Base-by-base conservation (phyloP, 2,888 invertebrate genomes). In the Epinotia brunnichana region DNA sequence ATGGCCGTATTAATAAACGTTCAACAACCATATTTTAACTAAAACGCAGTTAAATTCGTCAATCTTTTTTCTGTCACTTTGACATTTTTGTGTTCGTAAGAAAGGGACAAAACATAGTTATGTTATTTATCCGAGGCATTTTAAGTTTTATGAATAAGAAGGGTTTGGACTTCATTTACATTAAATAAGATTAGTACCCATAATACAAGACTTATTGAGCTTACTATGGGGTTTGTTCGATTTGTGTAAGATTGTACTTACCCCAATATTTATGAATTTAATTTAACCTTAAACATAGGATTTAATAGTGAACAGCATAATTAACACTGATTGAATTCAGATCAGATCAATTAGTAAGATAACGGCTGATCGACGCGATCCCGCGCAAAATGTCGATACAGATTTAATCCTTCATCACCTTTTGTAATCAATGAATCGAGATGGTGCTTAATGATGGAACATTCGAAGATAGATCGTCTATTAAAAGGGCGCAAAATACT, bases 321-420 rank as follows among this genome's bases (percentile, higher is more conserved):
- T 70, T 53, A 70, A n/a, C 48, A 48, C 39, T 59, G 59, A 70
- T 59, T 63, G 64, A 29, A 66, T 66, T 59, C 13, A 59, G 41
- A 66, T 66, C 66, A 66, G 41, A 60, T 66, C 66, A 66, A 66
- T 71, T 71, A 71, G 53, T 41, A 24, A 59, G 66, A 71, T 71
- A 59, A 66, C 19, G 41, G 59, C 17, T 71, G 60, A 53, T 35
- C 51, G 41, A 39, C 10, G 13, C 60, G 41, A 64, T 53, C 59
- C 59, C 53, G 48, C 64, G 64, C 53, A 41, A 44, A 62, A 70
- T 41, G 66, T 56, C 66, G 60, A 71, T 60, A 71, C 72, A 72
- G 61, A 68, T 68, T 72, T 57, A 68, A 72, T 68, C 72, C 72
- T 62, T 67, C 66, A 24, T 72, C 72, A 61, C 61, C 72, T 71